A percentile compares a stretch with the other conserved stretches of the same genome.
phyloP scores from a whole-genome alignment of 2,797 vertebrate genomes.

The Agapornis canus region DNA sequence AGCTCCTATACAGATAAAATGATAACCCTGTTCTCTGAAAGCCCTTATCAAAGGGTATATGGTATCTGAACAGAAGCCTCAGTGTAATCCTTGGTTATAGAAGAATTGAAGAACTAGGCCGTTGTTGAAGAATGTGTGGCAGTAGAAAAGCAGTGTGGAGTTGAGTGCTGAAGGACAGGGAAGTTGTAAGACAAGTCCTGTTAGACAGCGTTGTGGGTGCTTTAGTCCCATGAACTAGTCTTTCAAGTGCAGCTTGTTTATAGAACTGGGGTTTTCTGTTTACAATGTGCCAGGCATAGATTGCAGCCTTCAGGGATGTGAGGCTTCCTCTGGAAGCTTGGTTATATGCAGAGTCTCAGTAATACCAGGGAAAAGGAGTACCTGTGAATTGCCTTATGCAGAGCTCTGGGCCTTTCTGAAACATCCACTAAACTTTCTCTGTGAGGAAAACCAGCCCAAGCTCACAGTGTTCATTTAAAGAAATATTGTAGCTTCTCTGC shows the following conservation, averaged over 20 bases:
- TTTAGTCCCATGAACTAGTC: background rate
- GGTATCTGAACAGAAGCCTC: background rate
- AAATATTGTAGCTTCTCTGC: background rate
- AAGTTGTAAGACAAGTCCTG: background rate
- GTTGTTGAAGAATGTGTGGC: background rate
- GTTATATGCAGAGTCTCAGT: accelerated
- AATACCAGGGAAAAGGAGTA: background rate
- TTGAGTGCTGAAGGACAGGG: background rate
- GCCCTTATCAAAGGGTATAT: background rate
- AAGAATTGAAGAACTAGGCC: background rate
- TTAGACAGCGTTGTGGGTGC: background rate
- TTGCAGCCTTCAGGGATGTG: background rate
- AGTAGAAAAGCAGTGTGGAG: background rate
- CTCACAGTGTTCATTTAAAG: background rate
- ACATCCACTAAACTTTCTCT: background rate
- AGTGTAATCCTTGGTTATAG: background rate
- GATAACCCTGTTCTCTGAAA: background rate
- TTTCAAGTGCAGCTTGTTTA: background rate
- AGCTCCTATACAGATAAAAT: background rate
- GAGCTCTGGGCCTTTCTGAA: background rate
- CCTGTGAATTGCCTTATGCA: background rate
- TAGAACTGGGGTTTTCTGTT: background rate
- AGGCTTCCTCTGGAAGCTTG: background rate
- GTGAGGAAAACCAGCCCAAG: background rate
- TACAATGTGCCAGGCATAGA: accelerated